Evolutionary conservation across 2,797 vertebrate genomes (phyloP).

Genomic region (Leuciscus waleckii): DNA sequence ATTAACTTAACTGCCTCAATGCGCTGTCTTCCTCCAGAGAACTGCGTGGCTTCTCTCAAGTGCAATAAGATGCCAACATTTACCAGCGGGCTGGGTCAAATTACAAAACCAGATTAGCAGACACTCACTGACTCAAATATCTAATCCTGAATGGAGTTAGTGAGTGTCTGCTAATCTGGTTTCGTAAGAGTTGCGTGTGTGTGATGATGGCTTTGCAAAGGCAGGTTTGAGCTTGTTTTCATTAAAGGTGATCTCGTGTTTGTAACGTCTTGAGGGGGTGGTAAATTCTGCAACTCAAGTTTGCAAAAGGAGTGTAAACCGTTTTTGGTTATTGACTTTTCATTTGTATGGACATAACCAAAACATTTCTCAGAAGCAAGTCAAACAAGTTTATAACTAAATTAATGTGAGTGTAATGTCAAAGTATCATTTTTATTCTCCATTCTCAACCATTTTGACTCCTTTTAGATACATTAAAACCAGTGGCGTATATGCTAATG

Average conservation of each 20-base stretch:
- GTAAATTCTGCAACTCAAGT: too few species aligned
- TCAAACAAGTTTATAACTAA: too few species aligned
- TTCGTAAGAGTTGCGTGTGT: background rate
- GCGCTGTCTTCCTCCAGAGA: conserved; percentile 1
- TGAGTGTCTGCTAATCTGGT: conserved; percentile 16
- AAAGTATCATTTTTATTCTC: background rate
- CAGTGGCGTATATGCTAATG: background rate
- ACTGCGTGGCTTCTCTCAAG: background rate
- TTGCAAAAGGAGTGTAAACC: background rate
- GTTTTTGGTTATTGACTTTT: background rate
- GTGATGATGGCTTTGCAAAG: background rate
- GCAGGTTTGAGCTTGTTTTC: conserved; percentile 47
- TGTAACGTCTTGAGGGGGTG: background rate
- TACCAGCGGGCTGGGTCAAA: background rate
- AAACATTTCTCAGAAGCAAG: background rate
- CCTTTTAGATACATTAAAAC: background rate
- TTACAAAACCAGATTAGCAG: too few species aligned
- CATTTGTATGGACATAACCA: background rate
- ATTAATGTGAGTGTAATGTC: too few species aligned
- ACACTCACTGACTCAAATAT: background rate
- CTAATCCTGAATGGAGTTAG: conserved; percentile 6
- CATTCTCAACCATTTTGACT: background rate
- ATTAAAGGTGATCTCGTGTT: background rate
- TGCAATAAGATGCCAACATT: background rate
- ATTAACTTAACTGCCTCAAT: conserved; percentile 54